phyloP scores from a whole-genome alignment of 2,113 vertebrate genomes.

The Malurus cyaneus region DNA sequence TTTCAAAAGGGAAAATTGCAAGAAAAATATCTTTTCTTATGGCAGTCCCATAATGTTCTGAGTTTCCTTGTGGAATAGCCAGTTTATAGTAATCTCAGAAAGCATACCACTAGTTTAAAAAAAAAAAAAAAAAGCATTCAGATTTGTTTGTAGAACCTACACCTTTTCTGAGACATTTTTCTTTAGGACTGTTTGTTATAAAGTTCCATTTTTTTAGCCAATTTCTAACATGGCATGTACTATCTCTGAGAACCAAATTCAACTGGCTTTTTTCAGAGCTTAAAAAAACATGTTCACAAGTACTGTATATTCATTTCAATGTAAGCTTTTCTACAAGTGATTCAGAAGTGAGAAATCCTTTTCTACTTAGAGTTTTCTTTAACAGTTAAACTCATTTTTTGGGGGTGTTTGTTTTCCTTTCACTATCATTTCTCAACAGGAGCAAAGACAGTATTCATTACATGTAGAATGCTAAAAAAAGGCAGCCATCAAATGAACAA shows the following conservation, averaged over 20 bases:
- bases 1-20: background rate
- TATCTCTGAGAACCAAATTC: background rate
- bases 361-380: background rate
- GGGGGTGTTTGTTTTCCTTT: background rate
- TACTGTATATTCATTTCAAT: background rate
- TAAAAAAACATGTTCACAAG: background rate
- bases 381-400: background rate
- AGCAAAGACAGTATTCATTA: background rate
- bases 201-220: background rate
- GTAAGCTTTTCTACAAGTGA: background rate
- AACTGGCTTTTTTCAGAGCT: background rate
- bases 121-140: background rate
- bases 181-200: background rate
- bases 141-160: constrained; percentile 6
- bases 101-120: background rate
- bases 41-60: background rate
- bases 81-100: constrained; percentile 44
- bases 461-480: background rate
- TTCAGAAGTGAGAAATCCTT: background rate
- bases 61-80: background rate
- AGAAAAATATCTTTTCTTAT: background rate
- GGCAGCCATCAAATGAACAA: background rate
- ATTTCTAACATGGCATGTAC: background rate
- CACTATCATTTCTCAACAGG: background rate
- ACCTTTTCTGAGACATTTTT: constrained; percentile 51